phyloP scores from a whole-genome alignment of 2,113 vertebrate genomes.

The Triplophysa tibetana region DNA sequence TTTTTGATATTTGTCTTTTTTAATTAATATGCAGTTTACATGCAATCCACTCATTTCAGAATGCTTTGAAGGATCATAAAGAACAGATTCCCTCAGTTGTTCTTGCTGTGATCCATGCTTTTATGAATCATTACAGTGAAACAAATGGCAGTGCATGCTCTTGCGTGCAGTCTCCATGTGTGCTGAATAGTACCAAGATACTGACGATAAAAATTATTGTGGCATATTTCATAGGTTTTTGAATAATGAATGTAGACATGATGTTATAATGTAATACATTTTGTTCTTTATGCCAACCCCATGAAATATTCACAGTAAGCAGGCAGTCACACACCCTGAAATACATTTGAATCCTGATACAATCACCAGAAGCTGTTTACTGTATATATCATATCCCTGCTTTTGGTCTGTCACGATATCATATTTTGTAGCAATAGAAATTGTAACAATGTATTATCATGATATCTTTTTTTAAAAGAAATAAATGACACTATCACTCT shows the following conservation, averaged over 20 bases:
- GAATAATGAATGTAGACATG: conserved; percentile 15
- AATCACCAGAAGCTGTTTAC: too few species aligned
- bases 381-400: too few species aligned
- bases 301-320: not conserved
- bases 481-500: too few species aligned
- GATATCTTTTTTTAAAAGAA: too few species aligned
- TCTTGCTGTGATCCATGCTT: conserved; percentile 16
- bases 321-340: not conserved
- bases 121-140: conserved; percentile 13
- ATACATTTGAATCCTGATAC: not conserved
- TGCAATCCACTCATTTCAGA: too few species aligned
- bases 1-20: too few species aligned
- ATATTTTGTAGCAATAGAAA: too few species aligned
- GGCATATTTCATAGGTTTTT: conserved; percentile 9
- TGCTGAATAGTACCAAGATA: conserved; percentile 15
- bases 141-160: conserved; percentile 5
- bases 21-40: too few species aligned
- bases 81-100: not conserved
- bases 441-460: too few species aligned
- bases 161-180: not conserved
- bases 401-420: too few species aligned
- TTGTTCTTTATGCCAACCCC: not conserved
- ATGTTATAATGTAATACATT: not conserved
- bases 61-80: too few species aligned
- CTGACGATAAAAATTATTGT: conserved; percentile 19